phyloP scores from a whole-genome alignment of 2,797 vertebrate species.

The Poecile montanus region DNA sequence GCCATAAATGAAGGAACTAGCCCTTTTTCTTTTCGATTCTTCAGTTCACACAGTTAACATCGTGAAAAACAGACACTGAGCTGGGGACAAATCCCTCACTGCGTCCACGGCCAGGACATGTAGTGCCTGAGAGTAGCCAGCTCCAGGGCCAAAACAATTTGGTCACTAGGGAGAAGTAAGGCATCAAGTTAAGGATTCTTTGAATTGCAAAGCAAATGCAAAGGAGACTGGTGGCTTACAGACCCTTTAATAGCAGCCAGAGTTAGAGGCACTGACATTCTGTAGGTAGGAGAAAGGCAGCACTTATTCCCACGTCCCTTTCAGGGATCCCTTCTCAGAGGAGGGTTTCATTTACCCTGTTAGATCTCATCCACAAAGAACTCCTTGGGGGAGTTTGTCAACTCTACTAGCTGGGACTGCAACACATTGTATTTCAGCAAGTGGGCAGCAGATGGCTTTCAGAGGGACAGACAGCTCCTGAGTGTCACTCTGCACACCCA shows the following conservation, averaged over 20 bases:
- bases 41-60: not conserved
- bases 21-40: not conserved
- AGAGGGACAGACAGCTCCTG: not conserved
- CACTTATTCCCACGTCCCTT: not conserved
- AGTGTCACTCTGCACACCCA: rapidly evolving
- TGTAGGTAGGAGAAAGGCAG: not conserved
- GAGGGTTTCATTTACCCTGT: not conserved
- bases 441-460: not conserved
- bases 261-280: not conserved
- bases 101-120: not conserved
- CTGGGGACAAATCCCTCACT: not conserved
- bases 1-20: not conserved
- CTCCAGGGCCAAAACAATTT: not conserved
- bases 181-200: not conserved
- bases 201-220: not conserved
- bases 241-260: not conserved
- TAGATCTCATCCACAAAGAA: not conserved
- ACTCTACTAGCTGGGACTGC: not conserved
- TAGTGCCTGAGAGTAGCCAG: not conserved
- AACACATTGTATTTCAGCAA: not conserved
- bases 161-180: not conserved
- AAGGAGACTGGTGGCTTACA: not conserved
- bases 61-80: not conserved
- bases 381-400: not conserved
- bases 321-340: not conserved